These are phyloP conservation scores for Holcopasites calliopsidis DNA, from an alignment of 1,140 invertebrate genomes.

Conservation along the genomic window DNA sequence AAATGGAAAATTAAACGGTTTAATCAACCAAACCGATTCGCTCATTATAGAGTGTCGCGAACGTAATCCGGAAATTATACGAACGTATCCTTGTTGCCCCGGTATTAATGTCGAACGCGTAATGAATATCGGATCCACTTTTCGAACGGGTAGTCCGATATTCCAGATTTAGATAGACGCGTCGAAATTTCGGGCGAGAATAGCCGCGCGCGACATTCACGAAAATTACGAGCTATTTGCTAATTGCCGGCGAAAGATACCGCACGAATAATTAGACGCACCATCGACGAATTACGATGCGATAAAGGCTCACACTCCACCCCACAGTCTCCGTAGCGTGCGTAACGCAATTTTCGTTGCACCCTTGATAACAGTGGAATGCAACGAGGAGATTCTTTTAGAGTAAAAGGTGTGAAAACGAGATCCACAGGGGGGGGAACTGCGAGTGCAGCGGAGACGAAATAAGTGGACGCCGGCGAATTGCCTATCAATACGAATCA, in stretches of 20 bases:
- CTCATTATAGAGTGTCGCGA: slow-evolving; percentile 37
- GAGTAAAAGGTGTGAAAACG: background rate
- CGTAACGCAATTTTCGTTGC: too few species aligned
- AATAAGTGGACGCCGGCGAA: slow-evolving; percentile 61
- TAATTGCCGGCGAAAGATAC: background rate
- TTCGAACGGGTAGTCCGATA: background rate
- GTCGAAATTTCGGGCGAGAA: background rate
- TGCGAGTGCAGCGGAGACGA: background rate
- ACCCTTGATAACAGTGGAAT: too few species aligned
- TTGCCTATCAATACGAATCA: slow-evolving; percentile 64
- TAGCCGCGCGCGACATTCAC: background rate
- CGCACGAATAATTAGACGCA: background rate
- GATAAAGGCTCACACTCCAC: too few species aligned
- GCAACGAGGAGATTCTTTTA: too few species aligned
- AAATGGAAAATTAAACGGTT: slow-evolving; percentile 49
- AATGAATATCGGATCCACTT: slow-evolving; percentile 15
- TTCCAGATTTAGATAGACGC: background rate
- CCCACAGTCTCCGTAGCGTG: too few species aligned
- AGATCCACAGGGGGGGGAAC: background rate
- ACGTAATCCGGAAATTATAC: slow-evolving; percentile 49
- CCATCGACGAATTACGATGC: too few species aligned
- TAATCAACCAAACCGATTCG: slow-evolving; percentile 43
- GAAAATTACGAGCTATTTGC: background rate
- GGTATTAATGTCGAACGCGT: slow-evolving; percentile 15
- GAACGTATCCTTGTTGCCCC: background rate